Evolutionary conservation across 2,888 invertebrate genomes (phyloP), one percentile per base, ranked within the genome.

Genomic region (Hemaris fuciformis): DNA sequence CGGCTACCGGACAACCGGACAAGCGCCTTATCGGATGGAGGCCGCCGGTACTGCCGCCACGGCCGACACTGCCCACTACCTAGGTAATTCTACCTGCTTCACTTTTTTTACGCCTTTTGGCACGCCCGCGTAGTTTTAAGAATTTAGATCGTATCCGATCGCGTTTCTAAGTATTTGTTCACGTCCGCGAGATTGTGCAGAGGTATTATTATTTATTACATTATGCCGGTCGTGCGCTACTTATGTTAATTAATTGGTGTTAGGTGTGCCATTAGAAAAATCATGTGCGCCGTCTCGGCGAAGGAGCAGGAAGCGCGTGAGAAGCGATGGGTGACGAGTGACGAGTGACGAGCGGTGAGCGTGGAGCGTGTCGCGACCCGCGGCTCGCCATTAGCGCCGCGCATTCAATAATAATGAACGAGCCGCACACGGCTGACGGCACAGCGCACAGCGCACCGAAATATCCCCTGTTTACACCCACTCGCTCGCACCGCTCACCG

Each of bases 381-480:
- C 83, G 80, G 77, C 78, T 77, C 63, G 79, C 83, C 84, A 89
- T 89, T 90, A 90, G 89, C 89, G 88, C 88, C 87, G 85, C 84
- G 88, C 89, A 89, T 91, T 91, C 89, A 90, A 91, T 89, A 91
- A 91, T 91, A 91, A 92, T 89, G 90, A 91, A 91, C 89, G 89
- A 90, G 88, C 87, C 85, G n/a, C n/a, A n/a, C n/a, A n/a, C n/a
- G n/a, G n/a, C n/a, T 4, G 13, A 38, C 38, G 38, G 38, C 38
- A n/a, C 38, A n/a, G 38, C 38, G 27, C 27, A 27, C 13, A 10
- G n/a, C 10, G 85, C 89, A 90, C 90, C 88, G 83, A 91, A 91
- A 91, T 91, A 91, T 90, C 88, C 88, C 88, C 90, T 91, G 91
- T 91, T 91, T 91, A 91, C 91, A 91, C 91, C 91, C 91, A 91